A percentile compares a stretch with the other conserved stretches of the same genome.
phyloP scores from a whole-genome alignment of 2,797 vertebrate species.

The Melanitta fusca region DNA sequence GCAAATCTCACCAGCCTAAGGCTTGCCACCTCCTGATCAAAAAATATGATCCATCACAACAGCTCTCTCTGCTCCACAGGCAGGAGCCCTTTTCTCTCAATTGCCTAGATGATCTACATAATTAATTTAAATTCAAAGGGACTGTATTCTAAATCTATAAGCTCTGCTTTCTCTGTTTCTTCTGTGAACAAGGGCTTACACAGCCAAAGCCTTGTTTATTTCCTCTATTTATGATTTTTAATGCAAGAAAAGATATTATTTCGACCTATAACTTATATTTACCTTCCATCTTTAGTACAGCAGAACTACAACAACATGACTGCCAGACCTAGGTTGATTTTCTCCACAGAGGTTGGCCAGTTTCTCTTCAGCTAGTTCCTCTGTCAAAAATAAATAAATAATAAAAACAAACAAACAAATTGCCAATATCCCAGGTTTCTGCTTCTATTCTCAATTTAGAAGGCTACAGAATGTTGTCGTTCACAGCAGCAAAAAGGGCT shows the following conservation, averaged over 20 bases:
- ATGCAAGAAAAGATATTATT: background rate
- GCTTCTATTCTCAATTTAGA: background rate
- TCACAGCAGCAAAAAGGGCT: background rate
- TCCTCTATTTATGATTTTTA: background rate
- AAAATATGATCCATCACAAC: background rate
- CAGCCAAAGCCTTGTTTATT: background rate
- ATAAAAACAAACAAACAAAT: background rate
- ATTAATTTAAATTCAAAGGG: background rate
- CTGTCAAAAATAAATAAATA: background rate
- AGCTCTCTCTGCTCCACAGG: background rate
- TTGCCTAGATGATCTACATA: background rate
- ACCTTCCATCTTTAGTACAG: background rate
- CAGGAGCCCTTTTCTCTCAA: background rate
- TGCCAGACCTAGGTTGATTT: background rate
- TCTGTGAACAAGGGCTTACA: background rate
- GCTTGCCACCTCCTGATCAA: conserved; percentile 1
- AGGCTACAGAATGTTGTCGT: background rate
- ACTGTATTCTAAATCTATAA: background rate
- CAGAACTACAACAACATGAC: background rate
- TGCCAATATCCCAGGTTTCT: background rate
- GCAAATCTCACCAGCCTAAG: background rate
- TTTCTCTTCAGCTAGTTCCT: background rate
- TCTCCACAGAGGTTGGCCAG: background rate
- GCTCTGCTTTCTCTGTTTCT: background rate
- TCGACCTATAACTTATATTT: background rate